Conservation (phyloP, 1,140 invertebrate genomes). For the Chymomyza costata region DNA sequence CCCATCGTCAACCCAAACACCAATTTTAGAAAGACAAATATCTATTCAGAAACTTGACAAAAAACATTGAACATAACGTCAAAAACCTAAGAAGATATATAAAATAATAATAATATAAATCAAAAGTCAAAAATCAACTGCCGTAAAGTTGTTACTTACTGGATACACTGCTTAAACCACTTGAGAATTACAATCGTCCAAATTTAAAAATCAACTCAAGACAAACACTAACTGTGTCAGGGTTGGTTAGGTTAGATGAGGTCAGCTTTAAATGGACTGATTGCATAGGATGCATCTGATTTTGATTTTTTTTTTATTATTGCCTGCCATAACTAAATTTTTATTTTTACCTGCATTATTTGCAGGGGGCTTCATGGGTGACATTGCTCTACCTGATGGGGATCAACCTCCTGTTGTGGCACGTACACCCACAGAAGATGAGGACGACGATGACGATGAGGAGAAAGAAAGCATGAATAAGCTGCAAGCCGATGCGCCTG, state of each 20-base stretch:
- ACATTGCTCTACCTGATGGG: conserved; percentile 85
- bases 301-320: too few relatives aligned
- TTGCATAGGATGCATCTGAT: too few relatives aligned
- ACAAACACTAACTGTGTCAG: background rate
- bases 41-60: too few relatives aligned
- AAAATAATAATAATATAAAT: too few relatives aligned
- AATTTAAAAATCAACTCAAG: background rate
- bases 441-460: conserved; percentile 3
- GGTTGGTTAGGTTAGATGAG: background rate
- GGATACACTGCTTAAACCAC: too few relatives aligned
- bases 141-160: too few relatives aligned
- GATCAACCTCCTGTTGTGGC: conserved; percentile 55
- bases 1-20: too few relatives aligned
- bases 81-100: too few relatives aligned
- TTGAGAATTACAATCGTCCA: background rate
- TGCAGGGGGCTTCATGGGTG: conserved; percentile 85
- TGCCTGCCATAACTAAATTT: background rate
- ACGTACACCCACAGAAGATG: conserved; percentile 76
- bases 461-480: conserved; percentile 5
- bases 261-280: too few relatives aligned
- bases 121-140: too few relatives aligned
- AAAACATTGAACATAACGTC: too few relatives aligned
- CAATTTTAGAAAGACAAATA: too few relatives aligned
- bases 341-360: conserved; percentile 1
- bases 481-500: conserved; percentile 51